These are phyloP conservation scores for Nyleta sp. DNA, from an alignment of 2,888 invertebrate species.

Conservation along the genomic window DNA sequence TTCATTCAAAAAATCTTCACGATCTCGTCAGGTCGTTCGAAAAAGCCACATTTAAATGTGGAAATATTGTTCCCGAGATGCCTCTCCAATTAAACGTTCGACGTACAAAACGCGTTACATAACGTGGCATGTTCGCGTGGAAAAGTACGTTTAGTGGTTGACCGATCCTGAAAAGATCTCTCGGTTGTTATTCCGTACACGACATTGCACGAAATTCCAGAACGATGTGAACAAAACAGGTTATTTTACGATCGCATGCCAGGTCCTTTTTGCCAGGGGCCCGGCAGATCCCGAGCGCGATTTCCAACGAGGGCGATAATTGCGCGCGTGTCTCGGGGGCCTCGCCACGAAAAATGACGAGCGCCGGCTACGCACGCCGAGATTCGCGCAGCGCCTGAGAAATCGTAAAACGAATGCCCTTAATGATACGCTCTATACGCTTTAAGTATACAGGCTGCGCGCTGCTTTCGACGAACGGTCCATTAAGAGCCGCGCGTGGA, in stretches of 20 bases:
- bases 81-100: constrained; percentile 8
- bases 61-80: too few relatives aligned
- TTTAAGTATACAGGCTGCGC: constrained; percentile 64
- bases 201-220: constrained; percentile 59
- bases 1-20: too few relatives aligned
- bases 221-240: constrained; percentile 64
- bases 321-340: constrained; percentile 66
- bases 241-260: constrained; percentile 64
- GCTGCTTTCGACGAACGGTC: constrained; percentile 65
- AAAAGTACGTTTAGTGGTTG: constrained; percentile 35
- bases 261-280: constrained; percentile 56
- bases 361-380: constrained; percentile 50
- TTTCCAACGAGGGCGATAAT: constrained; percentile 66
- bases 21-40: too few relatives aligned
- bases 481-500: constrained; percentile 57
- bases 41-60: too few relatives aligned
- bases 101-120: constrained; percentile 24
- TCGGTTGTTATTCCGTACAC: constrained; percentile 36
- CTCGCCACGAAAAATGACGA: constrained; percentile 59
- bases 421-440: constrained; percentile 70
- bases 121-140: constrained; percentile 10
- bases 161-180: constrained; percentile 34
- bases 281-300: constrained; percentile 60
- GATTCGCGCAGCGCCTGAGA: constrained; percentile 59
- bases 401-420: constrained; percentile 71